A percentile compares a stretch with the other conserved stretches of the same genome.
phyloP scores from a whole-genome alignment of 1,140 invertebrate genomes.

The Pararge aegeria region DNA sequence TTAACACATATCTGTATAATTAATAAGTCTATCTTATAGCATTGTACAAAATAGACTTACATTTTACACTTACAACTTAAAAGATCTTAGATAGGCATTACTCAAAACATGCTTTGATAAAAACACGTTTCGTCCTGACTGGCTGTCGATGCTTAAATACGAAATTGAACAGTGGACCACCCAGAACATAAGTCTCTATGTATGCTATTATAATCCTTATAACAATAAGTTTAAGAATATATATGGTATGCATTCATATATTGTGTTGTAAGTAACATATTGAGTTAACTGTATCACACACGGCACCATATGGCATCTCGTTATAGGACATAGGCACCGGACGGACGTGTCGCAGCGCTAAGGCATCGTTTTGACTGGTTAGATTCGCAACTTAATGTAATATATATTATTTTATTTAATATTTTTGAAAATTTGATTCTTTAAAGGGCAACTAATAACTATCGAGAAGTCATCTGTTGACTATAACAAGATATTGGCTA shows the following conservation, averaged over 20 bases:
- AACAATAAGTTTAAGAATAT: not conserved
- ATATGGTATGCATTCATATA: conserved; percentile 1
- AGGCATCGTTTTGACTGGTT: conserved; percentile 8
- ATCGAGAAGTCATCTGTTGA: no score
- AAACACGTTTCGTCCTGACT: conserved; percentile 32
- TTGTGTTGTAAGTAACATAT: conserved; percentile 20
- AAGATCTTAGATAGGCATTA: conserved; percentile 24
- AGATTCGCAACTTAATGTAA: not conserved
- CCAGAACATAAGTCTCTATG: not conserved
- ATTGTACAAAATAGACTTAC: no score
- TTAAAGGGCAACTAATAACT: no score
- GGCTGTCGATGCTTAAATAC: conserved; percentile 20
- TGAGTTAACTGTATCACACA: conserved; percentile 30
- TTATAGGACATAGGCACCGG: conserved; percentile 48
- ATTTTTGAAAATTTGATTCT: not conserved
- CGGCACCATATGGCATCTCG: conserved; percentile 48
- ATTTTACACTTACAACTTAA: not conserved
- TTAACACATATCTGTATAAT: no score
- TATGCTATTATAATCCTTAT: not conserved
- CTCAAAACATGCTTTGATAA: conserved; percentile 27
- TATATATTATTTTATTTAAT: not conserved
- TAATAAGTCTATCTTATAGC: no score
- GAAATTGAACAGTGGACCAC: conserved; percentile 24
- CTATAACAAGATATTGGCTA: no score
- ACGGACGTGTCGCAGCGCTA: conserved; percentile 22